phyloP scores from a whole-genome alignment of 2,113 vertebrate species.

The Eurypyga helias region DNA sequence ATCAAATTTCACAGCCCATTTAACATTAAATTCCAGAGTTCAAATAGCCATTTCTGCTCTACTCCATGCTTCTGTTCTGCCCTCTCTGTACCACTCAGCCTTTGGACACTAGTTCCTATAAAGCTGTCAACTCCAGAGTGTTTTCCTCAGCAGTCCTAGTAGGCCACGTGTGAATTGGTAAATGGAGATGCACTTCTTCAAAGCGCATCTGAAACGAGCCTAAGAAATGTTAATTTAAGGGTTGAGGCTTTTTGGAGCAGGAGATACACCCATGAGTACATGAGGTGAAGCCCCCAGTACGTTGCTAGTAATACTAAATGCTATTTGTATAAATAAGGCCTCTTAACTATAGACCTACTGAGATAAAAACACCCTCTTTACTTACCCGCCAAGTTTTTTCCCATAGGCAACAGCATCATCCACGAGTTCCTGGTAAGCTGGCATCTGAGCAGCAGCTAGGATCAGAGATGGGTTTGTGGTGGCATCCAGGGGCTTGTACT shows the following conservation, averaged over 20 bases:
- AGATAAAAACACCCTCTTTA: background rate
- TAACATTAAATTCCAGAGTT: background rate
- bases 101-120: background rate
- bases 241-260: background rate
- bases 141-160: background rate
- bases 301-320: background rate
- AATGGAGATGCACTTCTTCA: background rate
- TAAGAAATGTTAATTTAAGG: background rate
- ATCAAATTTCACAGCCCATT: background rate
- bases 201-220: fast-evolving
- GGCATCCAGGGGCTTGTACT: conserved; percentile 96
- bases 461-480: conserved; percentile 98
- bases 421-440: conserved; percentile 87
- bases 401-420: conserved; percentile 91
- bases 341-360: background rate
- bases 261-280: background rate
- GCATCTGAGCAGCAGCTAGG: conserved; percentile 94
- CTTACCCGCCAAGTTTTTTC: conserved; percentile 88
- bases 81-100: background rate
- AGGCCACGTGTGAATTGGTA: background rate
- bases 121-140: background rate
- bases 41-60: background rate
- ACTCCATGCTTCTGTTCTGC: background rate
- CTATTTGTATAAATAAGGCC: background rate
- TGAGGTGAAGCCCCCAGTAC: fast-evolving